Base-by-base conservation (phyloP, 92 coral and sea anemone genomes). In the Phenganax stokvisi region DNA sequence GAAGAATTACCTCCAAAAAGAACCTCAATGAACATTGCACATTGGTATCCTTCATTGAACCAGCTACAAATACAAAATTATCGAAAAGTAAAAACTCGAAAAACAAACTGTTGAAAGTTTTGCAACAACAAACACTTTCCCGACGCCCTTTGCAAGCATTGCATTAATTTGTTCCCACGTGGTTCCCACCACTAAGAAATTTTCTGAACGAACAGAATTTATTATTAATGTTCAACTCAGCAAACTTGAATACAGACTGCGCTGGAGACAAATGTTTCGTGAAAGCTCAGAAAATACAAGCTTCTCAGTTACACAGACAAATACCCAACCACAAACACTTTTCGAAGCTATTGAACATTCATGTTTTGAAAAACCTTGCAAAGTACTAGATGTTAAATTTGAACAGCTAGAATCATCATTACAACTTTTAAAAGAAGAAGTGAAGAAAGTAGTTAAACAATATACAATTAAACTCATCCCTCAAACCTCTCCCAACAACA, bases 1-100 rank as follows among this genome's bases (percentile, higher is more conserved):
- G 53, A 27, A 63, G 13, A 44, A 62, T 16, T 65, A 79, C 83
- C 83, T 65, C 83, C 83, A 79, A 63, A 79, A 63, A 79, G 83
- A 65, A 79, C 83, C 31, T 51, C 83, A 30, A 79, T 79, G 20
- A 79, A 78, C 82, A 78, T 78, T 77, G 11, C 55, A 6, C 12
- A 37, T 10, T 29, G 57, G 47, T 37, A 37, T 37, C 47, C 5
- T 37, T 37, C 47, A 37, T 5, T 5, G 47, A 37, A 37, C 47
- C 47, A 37, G 47, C 2, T 20, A 37, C 3, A 1, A 37, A 37
- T 37, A 37, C 47, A 37, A 37, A 37, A 37, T 37, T 37, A 37
- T 37, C 5, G 47, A 37, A 37, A 37, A 37, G 47, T 37, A 37
- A 37, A 37, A 37, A 37, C 5, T 37, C 47, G 47, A 37, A 37